Conservation (phyloP, 2,888 invertebrate species). For the Smittia aterrima region DNA sequence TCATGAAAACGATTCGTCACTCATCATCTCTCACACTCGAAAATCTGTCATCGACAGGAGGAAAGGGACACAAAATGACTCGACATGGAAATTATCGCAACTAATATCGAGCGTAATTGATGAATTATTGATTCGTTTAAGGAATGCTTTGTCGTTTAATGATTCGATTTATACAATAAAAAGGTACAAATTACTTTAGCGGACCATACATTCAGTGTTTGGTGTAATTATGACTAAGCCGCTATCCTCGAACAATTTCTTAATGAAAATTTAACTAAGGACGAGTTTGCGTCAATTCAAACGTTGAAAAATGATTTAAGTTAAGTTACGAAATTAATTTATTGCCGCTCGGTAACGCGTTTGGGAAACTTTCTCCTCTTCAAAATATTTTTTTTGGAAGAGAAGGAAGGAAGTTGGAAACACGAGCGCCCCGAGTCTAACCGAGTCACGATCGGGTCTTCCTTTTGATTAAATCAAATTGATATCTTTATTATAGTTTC, state of each 20-base stretch:
- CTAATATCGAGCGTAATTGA: not conserved
- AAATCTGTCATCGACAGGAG: not conserved
- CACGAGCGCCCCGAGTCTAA: not conserved
- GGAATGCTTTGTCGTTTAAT: not conserved
- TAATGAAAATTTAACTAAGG: no score
- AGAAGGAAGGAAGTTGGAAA: no score
- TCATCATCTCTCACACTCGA: no score
- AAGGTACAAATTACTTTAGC: constrained; percentile 2
- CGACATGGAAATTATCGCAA: not conserved
- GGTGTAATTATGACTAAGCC: not conserved
- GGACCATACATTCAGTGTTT: no score
- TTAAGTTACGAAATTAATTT: no score
- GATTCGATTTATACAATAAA: not conserved
- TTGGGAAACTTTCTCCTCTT: no score
- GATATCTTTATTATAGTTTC: constrained; percentile 7
- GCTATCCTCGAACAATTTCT: no score
- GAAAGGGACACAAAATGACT: not conserved
- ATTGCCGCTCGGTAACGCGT: no score
- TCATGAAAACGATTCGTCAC: no score
- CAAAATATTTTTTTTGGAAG: no score
- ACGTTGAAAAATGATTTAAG: no score
- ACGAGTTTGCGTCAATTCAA: no score
- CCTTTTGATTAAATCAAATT: not conserved
- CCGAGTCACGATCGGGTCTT: constrained; percentile 4
- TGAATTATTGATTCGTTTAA: not conserved